Base-by-base conservation (phyloP, 2,888 invertebrate genomes). In the Scaptomyza reducta region DNA sequence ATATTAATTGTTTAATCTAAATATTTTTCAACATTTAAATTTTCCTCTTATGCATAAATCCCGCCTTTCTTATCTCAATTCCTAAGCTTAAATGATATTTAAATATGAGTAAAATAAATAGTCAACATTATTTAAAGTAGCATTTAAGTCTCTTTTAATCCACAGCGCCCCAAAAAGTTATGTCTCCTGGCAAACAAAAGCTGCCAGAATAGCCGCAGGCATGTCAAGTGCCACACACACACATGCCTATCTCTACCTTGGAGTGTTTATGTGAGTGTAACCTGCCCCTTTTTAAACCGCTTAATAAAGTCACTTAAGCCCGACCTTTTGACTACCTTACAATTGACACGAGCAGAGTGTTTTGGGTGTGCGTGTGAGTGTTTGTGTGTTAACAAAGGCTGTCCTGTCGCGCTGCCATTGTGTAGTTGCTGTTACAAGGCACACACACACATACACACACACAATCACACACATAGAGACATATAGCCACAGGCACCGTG, bases 261-360 rank as follows among this genome's bases (percentile, higher is more conserved):
- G 22, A 16, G 45, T 44, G 60, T 57, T 50, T 54, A 22, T 42
- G 75, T 68, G 74, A 55, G 68, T 70, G 63, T 76, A 86, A 79
- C 88, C 83, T 86, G 80, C 64, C 78, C 87, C 82, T 69, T 84
- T 87, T 88, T 86, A 88, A 89, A 86, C 89, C 89, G 89, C 89
- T 86, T 86, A 89, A 86, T 86, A 86, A 86, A 86, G 85, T 86
- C 85, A 86, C 82, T 89, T 87, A 87, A 87, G 87, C 76, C 86
- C 87, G 85, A 85, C 89, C 89, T 87, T 87, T 79, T 77, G 87
- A 89, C 87, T 81, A 80, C 65, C 67, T 74, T 77, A 72, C 81
- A 80, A 80, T 80, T 80, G 81, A 79, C 81, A 80, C 74, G 74
- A 77, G 59, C 47, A 47, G 56, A 59, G 73, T 74, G 63, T 56